These are phyloP conservation scores for Rallus limicola DNA, from an alignment of 2,113 vertebrate species.

Conservation along the genomic window DNA sequence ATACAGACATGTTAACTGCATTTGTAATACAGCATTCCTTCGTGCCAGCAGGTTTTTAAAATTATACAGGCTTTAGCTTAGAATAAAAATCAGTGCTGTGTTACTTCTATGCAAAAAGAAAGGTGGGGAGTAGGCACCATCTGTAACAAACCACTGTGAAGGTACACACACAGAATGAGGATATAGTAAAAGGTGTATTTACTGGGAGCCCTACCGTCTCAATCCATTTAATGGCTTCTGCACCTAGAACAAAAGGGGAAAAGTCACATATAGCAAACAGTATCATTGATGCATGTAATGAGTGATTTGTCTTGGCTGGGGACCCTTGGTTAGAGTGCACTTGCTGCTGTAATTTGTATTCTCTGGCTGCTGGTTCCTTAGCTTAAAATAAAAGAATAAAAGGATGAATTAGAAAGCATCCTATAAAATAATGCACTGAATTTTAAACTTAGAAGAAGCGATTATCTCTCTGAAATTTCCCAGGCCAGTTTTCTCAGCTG, in stretches of 20 bases:
- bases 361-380: background rate
- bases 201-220: background rate
- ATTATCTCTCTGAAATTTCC: background rate
- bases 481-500: background rate
- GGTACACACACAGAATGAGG: background rate
- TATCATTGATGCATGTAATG: constrained; percentile 55
- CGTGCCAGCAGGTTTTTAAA: background rate
- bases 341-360: constrained; percentile 43
- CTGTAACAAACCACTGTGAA: background rate
- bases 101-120: background rate
- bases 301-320: constrained; percentile 48
- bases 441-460: background rate
- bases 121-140: background rate
- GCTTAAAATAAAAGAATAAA: constrained; percentile 43
- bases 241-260: constrained; percentile 49
- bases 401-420: background rate
- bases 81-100: background rate
- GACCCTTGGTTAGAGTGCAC: constrained; percentile 24
- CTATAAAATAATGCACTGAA: background rate
- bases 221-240: constrained; percentile 40
- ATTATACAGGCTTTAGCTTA: background rate
- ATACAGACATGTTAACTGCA: background rate
- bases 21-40: background rate
- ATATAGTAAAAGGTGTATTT: constrained; percentile 7
- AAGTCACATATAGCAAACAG: constrained; percentile 36